Base-by-base conservation (phyloP, 2,113 vertebrate species). In the Chamaea fasciata region DNA sequence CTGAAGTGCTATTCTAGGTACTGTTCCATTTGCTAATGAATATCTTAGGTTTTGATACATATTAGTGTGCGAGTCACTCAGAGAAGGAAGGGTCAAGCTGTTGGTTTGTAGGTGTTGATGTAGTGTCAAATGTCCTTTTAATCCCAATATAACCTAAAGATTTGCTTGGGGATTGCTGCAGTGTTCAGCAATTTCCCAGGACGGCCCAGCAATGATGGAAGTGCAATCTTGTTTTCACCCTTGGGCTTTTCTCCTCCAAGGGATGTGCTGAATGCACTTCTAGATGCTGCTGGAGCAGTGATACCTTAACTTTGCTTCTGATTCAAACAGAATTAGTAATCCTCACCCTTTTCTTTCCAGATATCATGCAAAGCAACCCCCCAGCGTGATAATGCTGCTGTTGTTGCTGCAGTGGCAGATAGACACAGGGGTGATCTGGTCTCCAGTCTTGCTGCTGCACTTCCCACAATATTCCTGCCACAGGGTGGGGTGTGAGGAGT, bases 331-430 rank as follows among this genome's bases (percentile, higher is more conserved):
- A 4, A 71, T 19, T 5, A 33, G 19, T 49, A 62, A 77, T 73
- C n/a, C 37, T 17, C 26, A 49, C 28, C 17, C 20, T 81, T 49
- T 67, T 49, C 19, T 28, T 53, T 41, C 20, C 60, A 81, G 60
- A 21, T 23, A 28, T 5, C 6, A 6, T 1, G 6, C 14, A 69
- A 69, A 76, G 15, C 49, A 59, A 71, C 8, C 3, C 19, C n/a
- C 8, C 47, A 44, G 26, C 33, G 10, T 0, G 0, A 0, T 11
- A n/a, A 16, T 10, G 3, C 19, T 15, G 9, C 26, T 76, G 73
- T n/a, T 67, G 10, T 46, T 64, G 57, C 68, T n/a, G 20, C 59
- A 33, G 44, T 19, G 39, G 27, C 35, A 39, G 31, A 39, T 5
- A 3, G 57, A 22, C 15, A 11, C 6, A 1, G 37, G 37, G 17